Percentiles rank a stretch among this genome's conserved stretches.
Conservation (phyloP, 2,888 invertebrate species). For the Folsomia manolachei region DNA sequence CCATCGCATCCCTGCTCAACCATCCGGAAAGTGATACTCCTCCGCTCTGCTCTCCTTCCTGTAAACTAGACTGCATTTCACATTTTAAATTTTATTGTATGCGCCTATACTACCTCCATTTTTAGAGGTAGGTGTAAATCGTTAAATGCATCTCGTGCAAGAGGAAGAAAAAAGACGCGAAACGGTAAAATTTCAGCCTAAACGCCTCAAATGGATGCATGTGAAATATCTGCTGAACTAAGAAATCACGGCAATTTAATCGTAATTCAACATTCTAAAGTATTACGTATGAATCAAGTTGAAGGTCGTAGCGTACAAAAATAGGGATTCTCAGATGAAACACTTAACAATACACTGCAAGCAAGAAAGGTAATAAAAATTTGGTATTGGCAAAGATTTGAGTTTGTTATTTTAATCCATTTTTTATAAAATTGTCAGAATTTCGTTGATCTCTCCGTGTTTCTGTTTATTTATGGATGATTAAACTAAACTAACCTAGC, state of each 20-base stretch:
- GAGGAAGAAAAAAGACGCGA: background rate
- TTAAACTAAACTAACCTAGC: too few species aligned
- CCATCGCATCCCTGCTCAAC: too few species aligned
- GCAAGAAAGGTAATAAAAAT: too few species aligned
- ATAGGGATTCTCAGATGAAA: too few species aligned
- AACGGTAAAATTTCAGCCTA: background rate
- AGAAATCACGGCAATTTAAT: background rate
- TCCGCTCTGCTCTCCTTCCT: conserved; percentile 5
- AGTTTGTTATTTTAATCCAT: background rate
- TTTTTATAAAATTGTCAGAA: background rate
- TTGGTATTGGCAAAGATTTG: background rate
- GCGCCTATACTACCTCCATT: background rate
- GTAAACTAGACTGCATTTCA: too few species aligned
- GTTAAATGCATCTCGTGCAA: background rate
- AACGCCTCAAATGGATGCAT: background rate
- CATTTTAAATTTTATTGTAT: background rate
- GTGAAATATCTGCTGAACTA: background rate
- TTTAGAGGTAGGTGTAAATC: background rate
- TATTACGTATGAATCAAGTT: background rate
- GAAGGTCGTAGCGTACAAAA: background rate
- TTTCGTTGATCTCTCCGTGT: too few species aligned
- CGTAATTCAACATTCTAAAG: background rate
- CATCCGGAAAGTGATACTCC: background rate
- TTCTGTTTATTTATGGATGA: too few species aligned
- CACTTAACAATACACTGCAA: too few species aligned